Percentiles rank a stretch among this genome's conserved stretches.
Conservation (phyloP, 2,113 vertebrate genomes). For the Tachysurus fulvidraco region DNA sequence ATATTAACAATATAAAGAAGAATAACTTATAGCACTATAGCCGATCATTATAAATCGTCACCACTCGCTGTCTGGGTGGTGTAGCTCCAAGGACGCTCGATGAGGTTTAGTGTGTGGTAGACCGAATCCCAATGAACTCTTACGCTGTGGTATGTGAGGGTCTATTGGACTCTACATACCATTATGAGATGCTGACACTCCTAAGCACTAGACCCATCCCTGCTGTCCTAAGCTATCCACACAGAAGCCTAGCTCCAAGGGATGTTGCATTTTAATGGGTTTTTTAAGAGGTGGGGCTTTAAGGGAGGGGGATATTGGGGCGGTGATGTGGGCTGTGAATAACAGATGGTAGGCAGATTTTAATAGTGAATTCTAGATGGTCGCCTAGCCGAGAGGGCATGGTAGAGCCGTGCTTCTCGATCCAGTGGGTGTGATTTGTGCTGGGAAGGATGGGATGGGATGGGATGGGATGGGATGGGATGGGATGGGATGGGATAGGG, state of each 20-base stretch:
- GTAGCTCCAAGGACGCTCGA: slow-evolving; percentile 69
- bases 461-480: slow-evolving; percentile 62
- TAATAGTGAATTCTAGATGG: slow-evolving; percentile 45
- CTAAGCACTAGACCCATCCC: slow-evolving; percentile 45
- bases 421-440: slow-evolving; percentile 49
- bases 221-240: slow-evolving; percentile 54
- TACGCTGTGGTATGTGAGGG: slow-evolving; percentile 32
- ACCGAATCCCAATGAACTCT: slow-evolving; percentile 24
- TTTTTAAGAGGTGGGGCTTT: slow-evolving; percentile 21
- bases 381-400: slow-evolving; percentile 45
- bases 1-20: slow-evolving; percentile 73
- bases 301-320: slow-evolving; percentile 27
- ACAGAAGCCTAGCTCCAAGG: slow-evolving; percentile 64
- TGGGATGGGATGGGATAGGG: slow-evolving; percentile 64
- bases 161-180: neutral
- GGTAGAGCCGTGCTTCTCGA: slow-evolving; percentile 60
- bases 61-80: slow-evolving; percentile 77
- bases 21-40: slow-evolving; percentile 81
- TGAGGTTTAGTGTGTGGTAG: slow-evolving; percentile 53
- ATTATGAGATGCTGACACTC: slow-evolving; percentile 36
- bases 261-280: slow-evolving; percentile 68
- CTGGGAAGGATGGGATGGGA: slow-evolving; percentile 48
- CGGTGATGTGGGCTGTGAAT: neutral
- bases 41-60: slow-evolving; percentile 70
- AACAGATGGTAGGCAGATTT: slow-evolving; percentile 9